phyloP scores from a whole-genome alignment of 2,888 invertebrate genomes.

The Cheilosia pagana region DNA sequence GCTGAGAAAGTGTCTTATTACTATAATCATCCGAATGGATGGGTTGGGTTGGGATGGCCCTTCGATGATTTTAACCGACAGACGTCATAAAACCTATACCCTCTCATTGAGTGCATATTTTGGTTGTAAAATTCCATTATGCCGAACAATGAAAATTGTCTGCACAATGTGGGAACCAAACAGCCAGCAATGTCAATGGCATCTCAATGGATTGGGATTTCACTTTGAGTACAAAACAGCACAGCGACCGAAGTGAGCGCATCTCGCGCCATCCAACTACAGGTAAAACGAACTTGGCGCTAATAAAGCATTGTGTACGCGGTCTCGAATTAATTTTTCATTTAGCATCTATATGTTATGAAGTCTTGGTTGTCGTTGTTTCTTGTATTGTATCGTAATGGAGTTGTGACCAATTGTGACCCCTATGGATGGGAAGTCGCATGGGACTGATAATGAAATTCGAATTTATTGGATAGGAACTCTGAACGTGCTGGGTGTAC shows the following conservation, averaged over 20 bases:
- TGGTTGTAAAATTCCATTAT: constrained; percentile 22
- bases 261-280: constrained; percentile 38
- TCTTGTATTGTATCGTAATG: neutral
- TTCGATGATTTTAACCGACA: constrained; percentile 9
- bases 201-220: constrained; percentile 65
- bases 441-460: constrained; percentile 52
- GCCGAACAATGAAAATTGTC: constrained; percentile 22
- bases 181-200: constrained; percentile 61
- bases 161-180: constrained; percentile 42
- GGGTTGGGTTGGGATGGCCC: constrained; percentile 11
- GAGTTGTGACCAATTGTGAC: constrained; percentile 43
- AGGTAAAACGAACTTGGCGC: constrained; percentile 16
- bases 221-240: constrained; percentile 46
- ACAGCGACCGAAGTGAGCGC: constrained; percentile 26
- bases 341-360: constrained; percentile 27
- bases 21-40: constrained; percentile 4
- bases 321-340: constrained; percentile 59
- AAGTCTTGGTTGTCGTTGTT: constrained; percentile 13
- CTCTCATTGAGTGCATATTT: constrained; percentile 20
- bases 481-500: constrained; percentile 45
- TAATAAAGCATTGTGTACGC: constrained; percentile 34
- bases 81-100: constrained; percentile 1
- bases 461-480: constrained; percentile 46
- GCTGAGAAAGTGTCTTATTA: constrained; percentile 34
- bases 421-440: constrained; percentile 10